Conservation (phyloP, 2,797 vertebrate species). For the Muscicapa striata region DNA sequence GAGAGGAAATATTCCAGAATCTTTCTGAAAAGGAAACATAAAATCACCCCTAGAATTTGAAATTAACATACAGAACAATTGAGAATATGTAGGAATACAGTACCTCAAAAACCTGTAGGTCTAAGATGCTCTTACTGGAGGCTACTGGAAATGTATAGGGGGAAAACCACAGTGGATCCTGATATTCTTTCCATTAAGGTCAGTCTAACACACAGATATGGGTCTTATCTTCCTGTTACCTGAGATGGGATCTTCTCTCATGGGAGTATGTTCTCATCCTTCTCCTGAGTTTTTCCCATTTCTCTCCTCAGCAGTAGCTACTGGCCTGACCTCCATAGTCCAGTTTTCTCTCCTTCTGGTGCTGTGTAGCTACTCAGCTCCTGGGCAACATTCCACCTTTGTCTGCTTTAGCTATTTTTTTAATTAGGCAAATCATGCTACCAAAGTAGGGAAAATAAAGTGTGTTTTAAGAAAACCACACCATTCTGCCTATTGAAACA, state of each 20-base stretch:
- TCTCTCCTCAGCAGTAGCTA: background rate
- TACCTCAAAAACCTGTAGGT: background rate
- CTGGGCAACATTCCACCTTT: background rate
- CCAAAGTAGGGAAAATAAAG: background rate
- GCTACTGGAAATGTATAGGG: background rate
- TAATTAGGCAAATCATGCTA: background rate
- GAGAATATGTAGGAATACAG: background rate
- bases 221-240: background rate
- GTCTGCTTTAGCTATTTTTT: background rate
- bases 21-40: background rate
- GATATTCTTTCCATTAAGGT: background rate
- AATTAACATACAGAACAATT: background rate
- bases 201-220: background rate
- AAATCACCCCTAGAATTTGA: background rate
- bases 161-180: rapidly evolving
- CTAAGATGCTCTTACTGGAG: background rate
- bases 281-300: background rate
- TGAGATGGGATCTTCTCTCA: background rate
- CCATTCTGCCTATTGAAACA: background rate
- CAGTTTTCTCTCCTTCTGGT: background rate
- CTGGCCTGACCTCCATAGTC: background rate
- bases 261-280: background rate
- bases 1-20: background rate
- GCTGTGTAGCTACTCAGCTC: background rate
- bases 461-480: background rate